Conservation (phyloP, 2,888 invertebrate species). For the Zeuzera pyrina region DNA sequence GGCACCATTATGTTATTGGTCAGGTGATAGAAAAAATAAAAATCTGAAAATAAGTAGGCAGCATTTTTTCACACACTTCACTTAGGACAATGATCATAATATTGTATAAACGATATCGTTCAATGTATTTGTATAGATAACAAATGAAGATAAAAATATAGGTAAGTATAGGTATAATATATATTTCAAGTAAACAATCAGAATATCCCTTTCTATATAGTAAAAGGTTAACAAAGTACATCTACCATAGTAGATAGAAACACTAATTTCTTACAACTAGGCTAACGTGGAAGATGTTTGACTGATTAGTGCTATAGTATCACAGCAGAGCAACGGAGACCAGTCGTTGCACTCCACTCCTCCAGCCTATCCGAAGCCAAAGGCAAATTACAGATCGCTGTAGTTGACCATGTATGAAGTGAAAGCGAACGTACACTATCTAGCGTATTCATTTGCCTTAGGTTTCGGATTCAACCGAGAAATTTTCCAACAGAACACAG, state of each 20-base stretch:
- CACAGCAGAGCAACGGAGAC: constrained; percentile 64
- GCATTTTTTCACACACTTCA: constrained; percentile 69
- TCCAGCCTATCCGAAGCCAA: constrained; percentile 22
- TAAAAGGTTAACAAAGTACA: constrained; percentile 64
- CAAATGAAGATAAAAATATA: constrained; percentile 49
- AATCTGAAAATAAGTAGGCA: constrained; percentile 72
- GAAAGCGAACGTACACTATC: no score
- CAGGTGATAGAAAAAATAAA: constrained; percentile 69
- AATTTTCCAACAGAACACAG: no score
- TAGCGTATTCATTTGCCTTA: no score
- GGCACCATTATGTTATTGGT: constrained; percentile 57
- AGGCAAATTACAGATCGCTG: constrained; percentile 2
- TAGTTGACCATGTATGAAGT: no score
- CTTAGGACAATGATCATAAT: constrained; percentile 54
- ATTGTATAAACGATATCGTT: constrained; percentile 49
- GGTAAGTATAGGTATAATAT: constrained; percentile 53
- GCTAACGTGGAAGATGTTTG: constrained; percentile 63
- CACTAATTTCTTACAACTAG: constrained; percentile 61
- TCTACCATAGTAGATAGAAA: constrained; percentile 60
- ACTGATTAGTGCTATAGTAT: constrained; percentile 65
- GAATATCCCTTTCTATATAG: constrained; percentile 55
- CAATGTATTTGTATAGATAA: constrained; percentile 56
- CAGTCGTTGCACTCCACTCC: constrained; percentile 33
- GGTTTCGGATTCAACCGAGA: no score
- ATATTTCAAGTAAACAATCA: constrained; percentile 54